These are phyloP conservation scores for Gavia stellata DNA, from an alignment of 2,113 vertebrate species.

Conservation along the genomic window DNA sequence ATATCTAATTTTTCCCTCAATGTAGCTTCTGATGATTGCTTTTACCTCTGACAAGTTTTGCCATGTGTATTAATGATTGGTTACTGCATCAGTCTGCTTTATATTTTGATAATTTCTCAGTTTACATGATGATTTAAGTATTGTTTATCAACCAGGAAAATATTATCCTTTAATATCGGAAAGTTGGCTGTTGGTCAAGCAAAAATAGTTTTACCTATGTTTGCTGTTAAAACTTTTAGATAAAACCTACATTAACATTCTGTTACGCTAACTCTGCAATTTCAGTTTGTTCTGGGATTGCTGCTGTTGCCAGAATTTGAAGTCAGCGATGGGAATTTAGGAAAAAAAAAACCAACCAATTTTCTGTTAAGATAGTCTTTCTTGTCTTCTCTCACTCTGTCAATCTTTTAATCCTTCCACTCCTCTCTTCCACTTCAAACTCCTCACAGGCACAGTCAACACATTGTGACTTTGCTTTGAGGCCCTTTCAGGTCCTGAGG, in stretches of 20 bases:
- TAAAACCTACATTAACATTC: not conserved
- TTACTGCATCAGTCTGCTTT: not conserved
- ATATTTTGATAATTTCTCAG: not conserved
- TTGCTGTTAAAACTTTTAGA: not conserved
- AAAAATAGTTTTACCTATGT: not conserved
- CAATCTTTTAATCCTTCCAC: not conserved
- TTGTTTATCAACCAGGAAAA: not conserved
- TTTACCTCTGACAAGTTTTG: not conserved
- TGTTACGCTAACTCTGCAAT: not conserved
- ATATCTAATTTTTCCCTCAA: not conserved
- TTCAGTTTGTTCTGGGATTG: not conserved
- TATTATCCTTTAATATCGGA: not conserved
- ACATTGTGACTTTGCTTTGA: not conserved
- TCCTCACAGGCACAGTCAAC: rapidly evolving
- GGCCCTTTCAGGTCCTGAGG: not conserved
- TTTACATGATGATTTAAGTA: not conserved
- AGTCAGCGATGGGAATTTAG: not conserved
- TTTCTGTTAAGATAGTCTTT: not conserved
- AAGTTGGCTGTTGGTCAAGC: not conserved
- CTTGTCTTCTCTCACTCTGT: not conserved
- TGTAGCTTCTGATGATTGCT: not conserved
- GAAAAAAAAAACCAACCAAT: too few relatives aligned
- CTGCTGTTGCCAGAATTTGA: not conserved
- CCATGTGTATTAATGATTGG: not conserved
- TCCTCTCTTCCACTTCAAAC: not conserved